Percentiles rank a stretch among this genome's conserved stretches.
Evolutionary conservation across 2,888 invertebrate genomes (phyloP).

Genomic region (Microdon myrmicae): DNA sequence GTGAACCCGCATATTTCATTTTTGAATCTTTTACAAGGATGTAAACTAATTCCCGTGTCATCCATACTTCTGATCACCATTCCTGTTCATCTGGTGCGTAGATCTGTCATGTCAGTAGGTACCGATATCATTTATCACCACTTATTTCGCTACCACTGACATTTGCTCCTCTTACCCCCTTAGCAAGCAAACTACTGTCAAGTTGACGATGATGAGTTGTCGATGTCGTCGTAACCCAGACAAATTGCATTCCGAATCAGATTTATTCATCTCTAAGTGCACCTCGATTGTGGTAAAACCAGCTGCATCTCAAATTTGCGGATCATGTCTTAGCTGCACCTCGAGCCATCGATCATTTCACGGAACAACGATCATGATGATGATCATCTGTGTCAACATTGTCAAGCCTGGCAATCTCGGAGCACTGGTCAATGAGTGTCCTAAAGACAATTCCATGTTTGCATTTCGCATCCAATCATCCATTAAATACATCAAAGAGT

Average conservation of each 20-base stretch:
- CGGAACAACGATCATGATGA: slow-evolving; percentile 39
- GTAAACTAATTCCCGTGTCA: no score
- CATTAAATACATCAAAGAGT: slow-evolving; percentile 52
- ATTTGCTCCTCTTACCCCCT: no score
- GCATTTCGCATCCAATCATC: slow-evolving; percentile 52
- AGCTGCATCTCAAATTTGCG: slow-evolving; percentile 41
- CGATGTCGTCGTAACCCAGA: slow-evolving; percentile 37
- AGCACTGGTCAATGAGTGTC: slow-evolving; percentile 28
- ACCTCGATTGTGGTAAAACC: slow-evolving; percentile 27
- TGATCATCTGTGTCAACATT: slow-evolving; percentile 11
- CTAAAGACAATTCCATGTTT: slow-evolving; percentile 52
- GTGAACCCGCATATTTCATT: no score
- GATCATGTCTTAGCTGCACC: slow-evolving; percentile 42
- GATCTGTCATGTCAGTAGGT: no score
- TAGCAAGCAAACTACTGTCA: no score
- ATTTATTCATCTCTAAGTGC: slow-evolving; percentile 33
- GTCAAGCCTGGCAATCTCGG: slow-evolving; percentile 8
- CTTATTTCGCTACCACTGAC: no score
- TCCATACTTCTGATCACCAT: no score
- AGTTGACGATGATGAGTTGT: slow-evolving; percentile 43
- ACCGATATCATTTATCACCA: no score
- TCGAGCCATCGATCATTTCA: slow-evolving; percentile 48
- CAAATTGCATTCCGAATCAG: slow-evolving; percentile 33
- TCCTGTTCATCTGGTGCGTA: no score
- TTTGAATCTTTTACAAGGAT: no score